phyloP scores from a whole-genome alignment of 2,797 vertebrate genomes.

The Hydrocynus forskahlii region DNA sequence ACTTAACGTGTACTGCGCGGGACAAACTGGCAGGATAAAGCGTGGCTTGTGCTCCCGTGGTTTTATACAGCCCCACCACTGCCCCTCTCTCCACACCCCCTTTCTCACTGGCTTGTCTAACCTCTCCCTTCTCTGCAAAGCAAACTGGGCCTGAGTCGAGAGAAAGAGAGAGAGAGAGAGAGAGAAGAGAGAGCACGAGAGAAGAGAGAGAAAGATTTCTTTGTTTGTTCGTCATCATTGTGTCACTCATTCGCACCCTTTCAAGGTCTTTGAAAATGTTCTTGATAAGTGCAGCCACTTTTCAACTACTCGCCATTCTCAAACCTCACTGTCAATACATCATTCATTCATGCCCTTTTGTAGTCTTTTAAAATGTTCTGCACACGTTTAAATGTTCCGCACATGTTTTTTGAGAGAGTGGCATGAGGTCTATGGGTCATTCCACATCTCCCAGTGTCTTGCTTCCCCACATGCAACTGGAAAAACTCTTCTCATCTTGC shows the following conservation, averaged over 20 bases:
- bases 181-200: constrained; percentile 2
- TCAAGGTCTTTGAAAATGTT: too few species aligned
- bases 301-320: too few species aligned
- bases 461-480: constrained; percentile 53
- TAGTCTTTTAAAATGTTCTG: background rate
- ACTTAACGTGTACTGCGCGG: constrained; percentile 63
- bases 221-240: background rate
- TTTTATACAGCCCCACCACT: constrained; percentile 73
- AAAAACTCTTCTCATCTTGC: constrained; percentile 47
- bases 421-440: background rate
- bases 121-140: constrained; percentile 70
- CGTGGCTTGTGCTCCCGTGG: constrained; percentile 71
- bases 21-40: constrained; percentile 77
- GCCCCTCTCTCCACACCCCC: constrained; percentile 46
- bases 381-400: background rate
- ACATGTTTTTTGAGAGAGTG: background rate
- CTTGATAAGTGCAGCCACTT: too few species aligned
- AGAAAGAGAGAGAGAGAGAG: constrained; percentile 7
- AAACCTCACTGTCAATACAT: too few species aligned
- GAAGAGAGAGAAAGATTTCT: background rate
- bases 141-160: constrained; percentile 26
- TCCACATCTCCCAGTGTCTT: background rate
- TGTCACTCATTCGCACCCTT: background rate
- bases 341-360: background rate
- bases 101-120: constrained; percentile 53